Evolutionary conservation across 2,113 vertebrate genomes (phyloP), one percentile per base, ranked within the genome.

Genomic region (Poeciliopsis occidentalis): DNA sequence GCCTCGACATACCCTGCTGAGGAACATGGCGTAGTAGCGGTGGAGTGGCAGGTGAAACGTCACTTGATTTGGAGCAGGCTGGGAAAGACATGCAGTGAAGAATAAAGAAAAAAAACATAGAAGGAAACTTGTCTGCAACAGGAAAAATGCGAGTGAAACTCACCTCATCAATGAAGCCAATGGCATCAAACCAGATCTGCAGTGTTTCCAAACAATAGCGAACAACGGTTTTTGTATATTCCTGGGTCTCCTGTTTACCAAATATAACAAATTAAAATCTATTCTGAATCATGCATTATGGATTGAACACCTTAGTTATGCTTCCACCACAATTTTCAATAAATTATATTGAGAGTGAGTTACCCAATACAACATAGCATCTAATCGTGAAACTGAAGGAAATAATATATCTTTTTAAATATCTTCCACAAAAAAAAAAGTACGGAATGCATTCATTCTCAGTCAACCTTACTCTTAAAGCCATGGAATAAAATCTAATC

Each of bases 11-110:
- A 99, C 98, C 97, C 99, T 98, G 95, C 98, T 99, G 82, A 99
- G 93, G 94, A 99, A 99, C 98, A 99, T 99, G 84, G 98, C 97
- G 79, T 98, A 99, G 90, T 99, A 99, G 85, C 98, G 96, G 85
- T 99, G 98, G 24, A 99, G 93, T 11, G 98, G 98, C 88, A 99
- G 94, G 88, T 99, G 98, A 93, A 99, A 99, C 41, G 97, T 99
- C 78, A 99, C 96, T 90, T 99, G 98, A 91, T 99, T 98, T 82
- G 97, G 96, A 84, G 97, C 93, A 84, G 98, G 98, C 98, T 99
- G 75, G 29, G 27, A 84, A 8, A 82, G 41, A 88, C 4, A 94
- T 69, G 69, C 31, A 37, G 17, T 0, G 11, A 68, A 63, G 4
- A 19, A 47, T 82, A 17, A 87, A 60, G 69, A 80, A 78, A 37